These are phyloP conservation scores for Drosophila santomea DNA, from an alignment of 1,140 invertebrate genomes.

Conservation along the genomic window DNA sequence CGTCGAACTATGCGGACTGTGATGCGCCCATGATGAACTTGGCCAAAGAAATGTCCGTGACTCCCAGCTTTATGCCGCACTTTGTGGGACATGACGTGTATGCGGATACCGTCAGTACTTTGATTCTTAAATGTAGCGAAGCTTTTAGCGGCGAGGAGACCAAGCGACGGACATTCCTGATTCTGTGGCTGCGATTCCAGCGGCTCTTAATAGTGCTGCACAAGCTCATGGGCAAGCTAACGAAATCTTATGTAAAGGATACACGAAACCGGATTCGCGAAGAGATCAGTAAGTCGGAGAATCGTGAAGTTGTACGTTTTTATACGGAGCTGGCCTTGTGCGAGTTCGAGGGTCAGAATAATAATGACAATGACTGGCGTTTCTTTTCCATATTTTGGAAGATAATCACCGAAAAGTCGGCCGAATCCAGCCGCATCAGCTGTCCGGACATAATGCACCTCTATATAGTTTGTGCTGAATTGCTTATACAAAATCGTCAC, in stretches of 20 bases:
- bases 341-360: constrained; percentile 85
- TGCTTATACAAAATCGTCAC: constrained; percentile 37
- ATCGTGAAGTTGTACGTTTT: constrained; percentile 76
- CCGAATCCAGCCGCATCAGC: background rate
- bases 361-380: constrained; percentile 64
- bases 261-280: constrained; percentile 86
- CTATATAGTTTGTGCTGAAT: constrained; percentile 59
- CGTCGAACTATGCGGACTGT: constrained; percentile 11
- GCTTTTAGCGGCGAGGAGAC: constrained; percentile 71
- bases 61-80: constrained; percentile 87
- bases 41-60: constrained; percentile 77
- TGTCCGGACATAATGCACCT: constrained; percentile 48
- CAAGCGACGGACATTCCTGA: constrained; percentile 85
- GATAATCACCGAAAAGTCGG: constrained; percentile 55
- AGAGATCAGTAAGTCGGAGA: constrained; percentile 86
- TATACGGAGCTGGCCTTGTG: constrained; percentile 88
- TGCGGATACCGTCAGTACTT: constrained; percentile 85
- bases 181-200: constrained; percentile 88
- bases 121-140: constrained; percentile 84
- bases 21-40: constrained; percentile 39
- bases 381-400: constrained; percentile 82
- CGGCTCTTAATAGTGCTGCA: constrained; percentile 86
- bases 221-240: constrained; percentile 84
- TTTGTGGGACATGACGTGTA: constrained; percentile 87
- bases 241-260: constrained; percentile 84